phyloP scores from a whole-genome alignment of 2,888 invertebrate species.

The Thyatira batis region DNA sequence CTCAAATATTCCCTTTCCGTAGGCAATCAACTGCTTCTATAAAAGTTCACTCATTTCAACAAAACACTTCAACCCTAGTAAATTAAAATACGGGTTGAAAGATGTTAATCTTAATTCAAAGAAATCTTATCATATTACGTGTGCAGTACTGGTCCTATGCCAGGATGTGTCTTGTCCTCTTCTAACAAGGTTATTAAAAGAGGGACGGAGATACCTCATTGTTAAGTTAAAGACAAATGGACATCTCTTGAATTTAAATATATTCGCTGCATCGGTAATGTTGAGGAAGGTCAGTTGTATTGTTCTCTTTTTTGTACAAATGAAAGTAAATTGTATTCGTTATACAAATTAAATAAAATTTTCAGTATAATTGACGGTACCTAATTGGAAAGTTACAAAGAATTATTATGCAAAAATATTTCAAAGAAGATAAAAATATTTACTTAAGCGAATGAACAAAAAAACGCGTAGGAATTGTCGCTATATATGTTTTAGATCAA shows the following conservation, averaged over 20 bases:
- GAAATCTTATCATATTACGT: constrained; percentile 2
- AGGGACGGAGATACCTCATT: neutral
- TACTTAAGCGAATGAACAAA: no score
- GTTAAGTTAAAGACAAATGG: neutral
- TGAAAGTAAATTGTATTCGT: no score
- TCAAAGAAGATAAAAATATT: no score
- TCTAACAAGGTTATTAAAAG: neutral
- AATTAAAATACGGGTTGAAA: constrained; percentile 3
- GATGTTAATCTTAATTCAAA: constrained; percentile 7
- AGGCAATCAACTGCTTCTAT: neutral
- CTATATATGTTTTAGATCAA: no score
- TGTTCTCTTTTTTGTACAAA: no score
- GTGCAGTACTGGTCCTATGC: neutral
- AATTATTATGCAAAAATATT: no score
- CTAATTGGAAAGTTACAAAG: no score
- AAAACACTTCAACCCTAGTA: neutral
- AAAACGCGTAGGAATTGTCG: no score
- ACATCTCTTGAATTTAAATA: neutral
- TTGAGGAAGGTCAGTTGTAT: neutral
- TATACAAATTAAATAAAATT: no score
- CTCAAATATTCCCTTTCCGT: neutral
- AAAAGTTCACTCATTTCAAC: neutral
- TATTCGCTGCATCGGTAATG: neutral
- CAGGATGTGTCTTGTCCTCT: neutral
- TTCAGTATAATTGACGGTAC: no score